Percentiles rank a stretch among this genome's conserved stretches.
Conservation (phyloP, 2,888 invertebrate genomes). For the Eupithecia exiguata region DNA sequence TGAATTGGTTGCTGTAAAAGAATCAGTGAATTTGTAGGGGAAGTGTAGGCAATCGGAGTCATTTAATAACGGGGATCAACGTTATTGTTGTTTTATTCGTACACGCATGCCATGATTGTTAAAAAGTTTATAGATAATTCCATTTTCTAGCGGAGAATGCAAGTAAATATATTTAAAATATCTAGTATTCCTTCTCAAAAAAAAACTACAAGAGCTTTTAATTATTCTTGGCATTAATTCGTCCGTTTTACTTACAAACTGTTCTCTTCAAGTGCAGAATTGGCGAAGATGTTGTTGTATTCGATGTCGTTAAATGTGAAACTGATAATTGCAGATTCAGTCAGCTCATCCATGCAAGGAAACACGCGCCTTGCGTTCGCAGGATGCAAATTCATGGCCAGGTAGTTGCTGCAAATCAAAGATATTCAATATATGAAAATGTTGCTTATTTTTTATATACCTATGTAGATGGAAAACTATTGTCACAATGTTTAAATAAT, state of each 20-base stretch:
- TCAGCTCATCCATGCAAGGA: slow-evolving; percentile 88
- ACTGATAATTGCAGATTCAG: slow-evolving; percentile 63
- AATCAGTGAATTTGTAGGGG: not conserved
- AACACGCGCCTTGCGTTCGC: slow-evolving; percentile 86
- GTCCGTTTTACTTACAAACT: slow-evolving; percentile 67
- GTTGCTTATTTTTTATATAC: not conserved
- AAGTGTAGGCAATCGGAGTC: not conserved
- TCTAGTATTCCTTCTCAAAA: not conserved
- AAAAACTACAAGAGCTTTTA: no score
- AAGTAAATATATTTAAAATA: not conserved
- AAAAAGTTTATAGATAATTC: no score
- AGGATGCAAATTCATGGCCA: slow-evolving; percentile 85
- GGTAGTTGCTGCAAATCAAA: slow-evolving; percentile 68
- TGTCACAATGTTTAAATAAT: not conserved
- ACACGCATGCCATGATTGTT: no score
- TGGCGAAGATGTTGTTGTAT: slow-evolving; percentile 58
- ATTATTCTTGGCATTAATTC: no score
- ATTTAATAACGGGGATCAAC: no score
- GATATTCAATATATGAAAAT: not conserved
- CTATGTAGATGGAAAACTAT: not conserved
- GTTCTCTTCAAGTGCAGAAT: slow-evolving; percentile 58
- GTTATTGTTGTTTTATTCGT: no score
- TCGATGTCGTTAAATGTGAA: slow-evolving; percentile 68
- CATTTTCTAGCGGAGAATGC: not conserved
- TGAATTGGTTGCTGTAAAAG: slow-evolving; percentile 59